A percentile compares a stretch with the other conserved stretches of the same genome.
Conservation (phyloP, 2,888 invertebrate species). For the Hirtodrosophila duncani region DNA sequence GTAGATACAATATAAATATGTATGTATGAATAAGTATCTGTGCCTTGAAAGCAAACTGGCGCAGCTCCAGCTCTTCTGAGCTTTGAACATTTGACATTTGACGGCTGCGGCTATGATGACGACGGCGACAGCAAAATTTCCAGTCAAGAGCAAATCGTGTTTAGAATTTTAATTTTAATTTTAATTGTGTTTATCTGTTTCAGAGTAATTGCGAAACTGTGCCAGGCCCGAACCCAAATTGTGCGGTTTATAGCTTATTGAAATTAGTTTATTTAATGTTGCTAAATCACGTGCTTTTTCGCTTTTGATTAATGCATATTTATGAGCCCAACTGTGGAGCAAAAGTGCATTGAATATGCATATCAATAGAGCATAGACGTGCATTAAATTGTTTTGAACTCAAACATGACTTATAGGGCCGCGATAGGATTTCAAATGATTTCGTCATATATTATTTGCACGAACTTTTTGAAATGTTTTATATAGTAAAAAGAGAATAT, state of each 20-base stretch:
- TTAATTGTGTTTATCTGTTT: conserved; percentile 56
- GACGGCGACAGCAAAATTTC: conserved; percentile 5
- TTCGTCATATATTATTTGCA: too few relatives aligned
- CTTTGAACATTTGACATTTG: conserved; percentile 49
- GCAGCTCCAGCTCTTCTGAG: conserved; percentile 2
- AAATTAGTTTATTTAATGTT: conserved; percentile 21
- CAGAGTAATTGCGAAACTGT: conserved; percentile 57
- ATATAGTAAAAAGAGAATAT: too few relatives aligned
- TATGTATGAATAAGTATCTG: too few relatives aligned
- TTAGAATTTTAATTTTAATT: conserved; percentile 55
- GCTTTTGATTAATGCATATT: conserved; percentile 30
- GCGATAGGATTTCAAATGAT: too few relatives aligned
- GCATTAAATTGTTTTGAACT: too few relatives aligned
- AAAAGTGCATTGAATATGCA: conserved; percentile 20
- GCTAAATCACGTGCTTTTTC: conserved; percentile 12
- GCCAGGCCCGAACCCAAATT: conserved; percentile 26
- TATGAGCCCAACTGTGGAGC: too few relatives aligned
- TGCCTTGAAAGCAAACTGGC: too few relatives aligned
- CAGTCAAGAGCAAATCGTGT: conserved; percentile 60
- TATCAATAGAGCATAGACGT: conserved; percentile 5
- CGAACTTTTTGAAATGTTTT: too few relatives aligned
- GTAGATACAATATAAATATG: too few relatives aligned
- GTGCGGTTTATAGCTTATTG: conserved; percentile 11
- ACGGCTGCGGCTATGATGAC: conserved; percentile 3
- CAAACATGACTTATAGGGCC: too few relatives aligned